These are phyloP conservation scores for Panzeria rudis DNA, from an alignment of 2,888 invertebrate genomes.

Conservation along the genomic window DNA sequence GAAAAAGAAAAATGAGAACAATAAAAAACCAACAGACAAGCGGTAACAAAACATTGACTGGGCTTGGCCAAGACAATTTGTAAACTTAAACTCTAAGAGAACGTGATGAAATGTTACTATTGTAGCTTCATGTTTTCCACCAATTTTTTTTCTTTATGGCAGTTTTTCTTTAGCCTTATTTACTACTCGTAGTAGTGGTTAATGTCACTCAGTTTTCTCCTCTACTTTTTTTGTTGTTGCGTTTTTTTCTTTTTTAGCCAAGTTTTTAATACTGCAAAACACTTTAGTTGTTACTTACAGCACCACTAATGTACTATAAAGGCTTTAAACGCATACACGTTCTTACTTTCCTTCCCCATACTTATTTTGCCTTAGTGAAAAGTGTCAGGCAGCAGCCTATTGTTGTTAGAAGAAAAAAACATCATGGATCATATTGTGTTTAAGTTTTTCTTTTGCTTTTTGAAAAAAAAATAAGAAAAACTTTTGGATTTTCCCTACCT, in stretches of 20 bases:
- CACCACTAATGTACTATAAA: slow-evolving; percentile 20
- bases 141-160: neutral
- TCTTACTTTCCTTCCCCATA: neutral
- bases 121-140: slow-evolving; percentile 12
- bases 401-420: slow-evolving; percentile 27
- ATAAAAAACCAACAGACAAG: slow-evolving; percentile 50
- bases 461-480: slow-evolving; percentile 12
- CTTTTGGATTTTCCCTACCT: slow-evolving; percentile 22
- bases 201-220: slow-evolving; percentile 44
- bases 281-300: slow-evolving; percentile 52
- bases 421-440: slow-evolving; percentile 31
- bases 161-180: slow-evolving; percentile 29
- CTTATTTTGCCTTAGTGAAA: slow-evolving; percentile 24
- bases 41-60: slow-evolving; percentile 42
- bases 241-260: neutral
- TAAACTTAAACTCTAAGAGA: slow-evolving; percentile 72
- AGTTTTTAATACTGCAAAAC: slow-evolving; percentile 50
- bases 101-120: slow-evolving; percentile 72
- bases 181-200: slow-evolving; percentile 44
- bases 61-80: slow-evolving; percentile 70
- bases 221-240: neutral
- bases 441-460: slow-evolving; percentile 11
- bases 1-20: slow-evolving; percentile 57
- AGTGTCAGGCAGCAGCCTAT: slow-evolving; percentile 51
- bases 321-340: slow-evolving; percentile 12